Percentiles rank a stretch among this genome's conserved stretches.
These are phyloP conservation scores for Ecdyonurus torrentis DNA, from an alignment of 2,888 invertebrate genomes.

Conservation along the genomic window DNA sequence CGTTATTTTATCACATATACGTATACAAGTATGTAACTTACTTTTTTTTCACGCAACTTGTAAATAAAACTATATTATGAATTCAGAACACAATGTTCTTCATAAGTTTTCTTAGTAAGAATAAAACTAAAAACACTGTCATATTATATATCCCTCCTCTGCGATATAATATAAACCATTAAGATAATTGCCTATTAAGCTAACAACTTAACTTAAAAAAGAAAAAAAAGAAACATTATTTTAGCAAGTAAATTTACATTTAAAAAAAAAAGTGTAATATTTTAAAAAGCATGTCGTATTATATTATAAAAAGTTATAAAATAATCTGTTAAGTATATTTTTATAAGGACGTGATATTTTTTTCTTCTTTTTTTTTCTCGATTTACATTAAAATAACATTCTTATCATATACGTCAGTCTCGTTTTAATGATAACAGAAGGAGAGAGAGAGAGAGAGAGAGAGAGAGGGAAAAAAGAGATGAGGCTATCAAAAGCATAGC, in stretches of 20 bases:
- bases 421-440: neutral
- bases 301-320: too few species aligned
- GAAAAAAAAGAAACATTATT: too few species aligned
- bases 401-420: neutral
- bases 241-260: neutral
- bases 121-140: too few species aligned
- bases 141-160: too few species aligned
- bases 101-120: too few species aligned
- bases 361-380: neutral
- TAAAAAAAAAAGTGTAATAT: neutral
- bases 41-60: too few species aligned
- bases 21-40: too few species aligned
- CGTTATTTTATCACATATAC: too few species aligned
- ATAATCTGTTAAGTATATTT: too few species aligned
- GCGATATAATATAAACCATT: neutral
- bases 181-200: neutral
- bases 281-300: neutral
- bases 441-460: too few species aligned
- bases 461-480: neutral
- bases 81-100: too few species aligned
- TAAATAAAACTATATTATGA: too few species aligned
- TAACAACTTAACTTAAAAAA: neutral
- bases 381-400: neutral
- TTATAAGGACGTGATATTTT: neutral
- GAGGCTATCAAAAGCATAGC: neutral